A percentile compares a stretch with the other conserved stretches of the same genome.
phyloP scores from a whole-genome alignment of 2,797 vertebrate species.

The Sebastes iracundus region DNA sequence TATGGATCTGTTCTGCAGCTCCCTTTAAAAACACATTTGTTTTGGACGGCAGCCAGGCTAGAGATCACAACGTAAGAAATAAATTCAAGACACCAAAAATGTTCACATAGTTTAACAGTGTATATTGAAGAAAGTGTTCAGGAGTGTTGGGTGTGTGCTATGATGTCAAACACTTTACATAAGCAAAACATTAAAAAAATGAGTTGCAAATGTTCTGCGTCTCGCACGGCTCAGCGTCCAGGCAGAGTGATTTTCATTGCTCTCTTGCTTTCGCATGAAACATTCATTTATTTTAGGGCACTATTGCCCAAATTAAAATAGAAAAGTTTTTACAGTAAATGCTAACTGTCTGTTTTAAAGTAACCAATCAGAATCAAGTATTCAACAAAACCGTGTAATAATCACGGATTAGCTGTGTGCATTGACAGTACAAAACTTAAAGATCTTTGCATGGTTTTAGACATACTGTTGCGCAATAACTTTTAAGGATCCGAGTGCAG shows the following conservation, averaged over 20 bases:
- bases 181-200: constrained; percentile 28
- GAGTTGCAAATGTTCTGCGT: background rate
- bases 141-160: background rate
- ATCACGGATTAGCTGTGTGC: background rate
- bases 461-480: background rate
- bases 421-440: background rate
- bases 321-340: background rate
- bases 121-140: constrained; percentile 13
- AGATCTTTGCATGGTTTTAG: background rate
- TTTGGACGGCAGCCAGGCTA: constrained; percentile 17
- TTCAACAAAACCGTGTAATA: background rate
- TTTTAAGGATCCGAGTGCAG: background rate
- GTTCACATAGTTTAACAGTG: background rate
- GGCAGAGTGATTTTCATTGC: background rate
- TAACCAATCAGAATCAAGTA: background rate
- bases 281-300: background rate
- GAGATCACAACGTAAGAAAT: background rate
- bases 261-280: background rate
- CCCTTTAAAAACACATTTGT: constrained; percentile 17
- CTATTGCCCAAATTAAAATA: background rate
- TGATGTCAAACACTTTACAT: no score
- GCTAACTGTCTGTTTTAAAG: background rate
- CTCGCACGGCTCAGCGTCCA: background rate
- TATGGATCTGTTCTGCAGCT: background rate
- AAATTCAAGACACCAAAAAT: background rate